Percentiles rank a stretch among this genome's conserved stretches.
Evolutionary conservation across 2,113 vertebrate species (phyloP).

Genomic region (Ameiurus melas): DNA sequence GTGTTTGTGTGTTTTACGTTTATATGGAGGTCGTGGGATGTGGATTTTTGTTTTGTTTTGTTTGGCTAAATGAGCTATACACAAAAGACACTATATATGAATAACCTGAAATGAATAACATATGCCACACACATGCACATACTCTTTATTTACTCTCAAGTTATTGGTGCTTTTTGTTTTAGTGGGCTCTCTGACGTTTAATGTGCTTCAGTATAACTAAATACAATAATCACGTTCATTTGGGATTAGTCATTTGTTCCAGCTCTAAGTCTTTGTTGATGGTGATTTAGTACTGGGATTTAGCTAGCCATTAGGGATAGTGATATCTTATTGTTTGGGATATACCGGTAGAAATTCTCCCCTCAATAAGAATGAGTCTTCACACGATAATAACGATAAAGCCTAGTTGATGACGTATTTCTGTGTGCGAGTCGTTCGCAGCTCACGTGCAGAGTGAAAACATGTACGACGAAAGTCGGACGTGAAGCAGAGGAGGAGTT

Average conservation of each 20-base stretch:
- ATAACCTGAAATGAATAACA: slow-evolving; percentile 36
- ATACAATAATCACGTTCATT: background rate
- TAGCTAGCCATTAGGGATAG: background rate
- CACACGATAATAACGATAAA: no score
- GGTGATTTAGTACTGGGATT: background rate
- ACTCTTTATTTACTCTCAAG: background rate
- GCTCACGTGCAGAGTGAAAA: no score
- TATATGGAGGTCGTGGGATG: background rate
- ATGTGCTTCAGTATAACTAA: background rate
- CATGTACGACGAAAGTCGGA: no score
- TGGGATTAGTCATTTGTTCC: slow-evolving; percentile 10
- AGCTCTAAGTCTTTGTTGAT: background rate
- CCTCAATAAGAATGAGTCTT: no score
- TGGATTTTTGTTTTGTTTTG: no score
- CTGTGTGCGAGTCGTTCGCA: no score
- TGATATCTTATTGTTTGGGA: no score
- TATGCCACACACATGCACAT: background rate
- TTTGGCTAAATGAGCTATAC: background rate
- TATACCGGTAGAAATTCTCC: no score
- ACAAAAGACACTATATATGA: slow-evolving; percentile 47
- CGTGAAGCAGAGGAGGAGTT: no score
- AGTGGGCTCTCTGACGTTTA: background rate
- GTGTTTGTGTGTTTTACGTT: background rate
- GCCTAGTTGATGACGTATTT: no score
- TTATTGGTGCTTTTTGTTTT: background rate